Evolutionary conservation across 2,888 invertebrate genomes (phyloP), one percentile per base, ranked within the genome.

Genomic region (Campaea margaritaria): DNA sequence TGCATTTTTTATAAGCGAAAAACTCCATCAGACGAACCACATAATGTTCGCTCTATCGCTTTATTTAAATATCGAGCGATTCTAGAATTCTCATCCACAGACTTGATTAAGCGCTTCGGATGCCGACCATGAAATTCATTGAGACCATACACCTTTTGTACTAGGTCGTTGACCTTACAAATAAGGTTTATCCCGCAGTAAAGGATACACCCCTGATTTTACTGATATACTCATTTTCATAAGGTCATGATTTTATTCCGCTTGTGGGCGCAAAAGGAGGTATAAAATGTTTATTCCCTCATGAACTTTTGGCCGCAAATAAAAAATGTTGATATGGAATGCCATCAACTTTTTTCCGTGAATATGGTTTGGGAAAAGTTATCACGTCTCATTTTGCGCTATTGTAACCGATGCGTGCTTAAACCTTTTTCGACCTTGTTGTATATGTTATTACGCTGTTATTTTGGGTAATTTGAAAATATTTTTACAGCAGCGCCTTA

Each of bases 111-210:
- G 28, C 44, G n/a, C 44, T 45, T 45, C 7, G n/a, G 28, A 45
- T 27, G 27, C 45, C 9, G 11, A 13, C 45, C 27, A 28, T 31
- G 28, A 28, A 45, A 28, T 60, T 65, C 66, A 57, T 66, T 68
- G 69, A 60, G 73, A 67, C 69, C 52, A 52, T 68, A 76, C 69
- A 75, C 74, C 72, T 72, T 49, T 72, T 65, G 70, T 68, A 67
- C 59, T 59, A 59, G 60, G 54, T 62, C 57, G 63, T 65, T 58
- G 68, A 67, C 65, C 56, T 52, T 50, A 54, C 53, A 47, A 62
- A 60, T 55, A 59, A 52, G 62, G 60, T 60, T 65, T 46, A 65
- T 14, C 53, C 47, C 8, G 44, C 42, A 54, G 58, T 58, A 63
- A 61, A 49, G n/a, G 44, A 50, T 54, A 14, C 44, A 38, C 36